Evolutionary conservation across 1,140 invertebrate species (phyloP), one percentile per base, ranked within the genome.

Genomic region (Bombus vancouverensis): DNA sequence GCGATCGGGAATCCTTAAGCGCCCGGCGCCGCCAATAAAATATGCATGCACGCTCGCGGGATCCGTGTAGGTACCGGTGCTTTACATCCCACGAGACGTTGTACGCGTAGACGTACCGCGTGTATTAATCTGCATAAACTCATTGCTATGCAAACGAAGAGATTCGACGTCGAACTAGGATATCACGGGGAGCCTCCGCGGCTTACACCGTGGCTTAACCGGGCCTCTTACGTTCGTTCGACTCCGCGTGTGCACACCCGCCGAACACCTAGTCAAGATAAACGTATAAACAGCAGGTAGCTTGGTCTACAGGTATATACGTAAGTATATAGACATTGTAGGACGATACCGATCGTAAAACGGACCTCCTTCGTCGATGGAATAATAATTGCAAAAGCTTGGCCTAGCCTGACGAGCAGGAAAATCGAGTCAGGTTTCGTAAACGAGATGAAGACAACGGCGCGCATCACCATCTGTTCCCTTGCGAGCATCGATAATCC

Each of bases 61-160:
- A 83, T 65, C 65, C 73, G 78, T 85, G 81, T 84, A 81, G 80
- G 80, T 82, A 66, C 66, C 73, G 76, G 81, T 62, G 88, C 83
- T 80, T 77, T 83, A 90, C 87, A 92, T 90, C 84, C 89, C 81
- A 78, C 85, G 81, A 83, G 84, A 77, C 84, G 68, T 85, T 76
- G 65, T 75, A 92, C 91, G 92, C 88, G 87, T 87, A 86, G 83
- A 89, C 88, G 88, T 89, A 92, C 93, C 93, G 87, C 92, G 91
- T 93, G 93, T 94, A 94, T 94, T 94, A 93, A 95, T 95, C 93
- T 95, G 93, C 94, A 95, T 95, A 95, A 95, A 94, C 93, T 95
- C 94, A 95, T 95, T 94, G 93, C 94, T 93, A 95, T 95, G 94
- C 93, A 95, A 95, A 95, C 94, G 91, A 92, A 93, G 93, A 93